Base-by-base conservation (phyloP, 92 coral and sea anemone genomes). In the Porites cylindrica region DNA sequence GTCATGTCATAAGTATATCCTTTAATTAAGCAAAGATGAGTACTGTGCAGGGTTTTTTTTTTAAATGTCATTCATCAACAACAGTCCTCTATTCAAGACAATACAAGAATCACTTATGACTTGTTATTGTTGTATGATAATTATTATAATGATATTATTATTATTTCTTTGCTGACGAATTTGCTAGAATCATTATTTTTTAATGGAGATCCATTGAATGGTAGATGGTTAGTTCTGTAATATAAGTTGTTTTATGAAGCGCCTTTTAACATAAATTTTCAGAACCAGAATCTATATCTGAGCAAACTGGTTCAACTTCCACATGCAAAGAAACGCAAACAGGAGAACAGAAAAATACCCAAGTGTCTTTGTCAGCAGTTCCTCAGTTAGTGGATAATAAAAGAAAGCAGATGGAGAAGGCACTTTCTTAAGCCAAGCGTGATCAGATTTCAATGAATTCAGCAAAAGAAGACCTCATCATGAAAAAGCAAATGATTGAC, bases 351-450 rank as follows among this genome's bases (percentile, higher is more conserved):
- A 70, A 70, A 29, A 70, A 70, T 6, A 18, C 75, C 51, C 29
- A 70, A 24, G 50, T 70, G 75, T 70, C 75, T 70, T 51, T 70
- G 51, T 70, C 75, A 11, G 73, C 77, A 81, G 75, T 69, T 29
- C 75, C 86, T 69, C 73, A 78, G 64, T 82, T 83, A 56, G 80
- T 83, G 16, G 88, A 83, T 69, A 73, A 83, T 65, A 75, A 74
- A 84, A 62, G 81, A 72, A 84, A 73, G 50, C 88, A 84, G 61
- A 84, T 75, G 88, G 75, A 84, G 62, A 84, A 75, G 26, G 70
- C 88, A 74, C 81, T 84, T 60, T 84, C 82, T 16, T 81, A 84
- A 43, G 26, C 88, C 26, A 60, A 84, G 47, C 60, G 88, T 59
- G 88, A 84, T 60, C 81, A 84, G 19, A 60, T 84, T 74, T 54